These are phyloP conservation scores for Scaptodrosophila lebanonensis DNA, from an alignment of 1,140 invertebrate genomes.

Conservation along the genomic window DNA sequence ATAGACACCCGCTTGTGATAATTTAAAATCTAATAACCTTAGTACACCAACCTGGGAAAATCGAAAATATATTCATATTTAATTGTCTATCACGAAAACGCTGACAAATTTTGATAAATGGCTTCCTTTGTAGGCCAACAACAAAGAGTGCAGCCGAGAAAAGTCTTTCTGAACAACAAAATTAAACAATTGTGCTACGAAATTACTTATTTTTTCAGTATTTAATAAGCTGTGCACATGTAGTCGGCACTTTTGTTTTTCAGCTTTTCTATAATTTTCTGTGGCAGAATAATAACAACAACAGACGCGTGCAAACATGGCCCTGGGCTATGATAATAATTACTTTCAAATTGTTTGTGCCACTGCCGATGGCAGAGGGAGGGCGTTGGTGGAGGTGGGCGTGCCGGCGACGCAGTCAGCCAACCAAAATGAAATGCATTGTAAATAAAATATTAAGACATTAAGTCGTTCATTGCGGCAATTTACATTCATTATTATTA, in stretches of 20 bases:
- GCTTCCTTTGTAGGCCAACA: constrained; percentile 54
- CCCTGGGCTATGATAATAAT: constrained; percentile 28
- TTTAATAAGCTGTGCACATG: constrained; percentile 43
- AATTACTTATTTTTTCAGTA: constrained; percentile 14
- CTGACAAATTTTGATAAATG: constrained; percentile 61
- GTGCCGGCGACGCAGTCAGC: constrained; percentile 25
- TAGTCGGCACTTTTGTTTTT: constrained; percentile 50
- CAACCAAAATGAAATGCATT: constrained; percentile 49
- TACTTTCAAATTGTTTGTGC: constrained; percentile 52
- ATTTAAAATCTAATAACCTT: constrained; percentile 14
- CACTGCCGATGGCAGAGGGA: constrained; percentile 6
- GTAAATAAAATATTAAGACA: constrained; percentile 72
- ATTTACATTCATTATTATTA: constrained; percentile 75
- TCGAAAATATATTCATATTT: constrained; percentile 52
- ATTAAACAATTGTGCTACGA: constrained; percentile 20
- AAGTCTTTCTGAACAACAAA: constrained; percentile 35
- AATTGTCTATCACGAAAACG: constrained; percentile 55
- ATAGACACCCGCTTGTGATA: constrained; percentile 47
- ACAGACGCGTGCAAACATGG: constrained; percentile 5
- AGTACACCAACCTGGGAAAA: constrained; percentile 7
- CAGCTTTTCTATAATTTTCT: not conserved
- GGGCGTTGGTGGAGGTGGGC: constrained; percentile 16
- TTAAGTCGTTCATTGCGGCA: constrained; percentile 72
- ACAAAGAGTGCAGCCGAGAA: constrained; percentile 14
- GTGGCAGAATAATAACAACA: constrained; percentile 20